Base-by-base conservation (phyloP, 2,797 vertebrate species). In the Dicrostonyx torquatus region DNA sequence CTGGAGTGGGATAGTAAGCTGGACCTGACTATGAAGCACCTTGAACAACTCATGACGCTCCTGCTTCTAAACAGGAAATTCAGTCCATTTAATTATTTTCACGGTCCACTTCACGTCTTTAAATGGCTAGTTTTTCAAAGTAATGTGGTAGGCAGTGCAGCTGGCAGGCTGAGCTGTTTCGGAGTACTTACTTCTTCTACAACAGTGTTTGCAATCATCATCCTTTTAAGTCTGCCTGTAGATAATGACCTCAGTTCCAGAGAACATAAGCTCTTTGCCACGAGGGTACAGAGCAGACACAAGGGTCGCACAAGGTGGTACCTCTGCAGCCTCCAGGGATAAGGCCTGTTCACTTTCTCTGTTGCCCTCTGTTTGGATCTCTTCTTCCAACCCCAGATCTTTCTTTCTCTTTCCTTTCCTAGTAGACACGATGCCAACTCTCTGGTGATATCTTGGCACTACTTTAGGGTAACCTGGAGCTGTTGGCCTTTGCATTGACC, bases 121-220 rank as follows among this genome's bases (percentile, higher is more conserved):
- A 95, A 97, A 96, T 91, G 90, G 96, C 91, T 89, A 64, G 82
- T 94, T 97, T 97, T 97, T 95, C 95, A 95, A 96, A 96, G 93
- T 66, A 94, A 97, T 94, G 72, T 66, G 40, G 66, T 95, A 53
- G 62, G 82, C 95, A 90, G 60, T 55, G 79, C 92, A 84, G 94
- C 90, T 95, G 96, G 87, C 89, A 93, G 93, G 78, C 89, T 58
- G 79, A 50, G 77, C 70, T 91, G 34, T 73, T 95, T 95, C 93
- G 97, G 91, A 90, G 94, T 90, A 96, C 94, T 95, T 87, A 66
- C 58, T 88, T 94, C 53, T 55, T 79, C 87, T 70, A 78, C 37
- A 80, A 70, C 14, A 55, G n/a, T 53, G 76, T 87, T 76, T 66
- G 66, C 45, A 93, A 60, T 87, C 45, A 89, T 90, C 64, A 75